Evolutionary conservation across 1,140 invertebrate genomes (phyloP).

Genomic region (Brachionus rubens): DNA sequence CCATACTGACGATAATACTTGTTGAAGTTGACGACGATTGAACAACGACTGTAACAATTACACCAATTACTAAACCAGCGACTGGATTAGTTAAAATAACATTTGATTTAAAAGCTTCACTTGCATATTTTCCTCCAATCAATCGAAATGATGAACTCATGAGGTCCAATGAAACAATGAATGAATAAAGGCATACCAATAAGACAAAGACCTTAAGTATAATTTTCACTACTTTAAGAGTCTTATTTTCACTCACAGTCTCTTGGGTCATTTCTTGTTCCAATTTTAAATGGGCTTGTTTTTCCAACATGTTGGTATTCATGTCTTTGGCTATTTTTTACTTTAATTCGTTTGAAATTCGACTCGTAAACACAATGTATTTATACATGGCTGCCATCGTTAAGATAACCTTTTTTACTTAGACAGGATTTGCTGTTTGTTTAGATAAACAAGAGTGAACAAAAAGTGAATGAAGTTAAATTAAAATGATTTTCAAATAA

Average conservation of each 20-base stretch:
- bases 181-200: constrained; percentile 29
- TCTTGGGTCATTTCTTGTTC: background rate
- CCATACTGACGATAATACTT: constrained; percentile 67
- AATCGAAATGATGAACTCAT: constrained; percentile 45
- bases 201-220: background rate
- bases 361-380: too few relatives aligned
- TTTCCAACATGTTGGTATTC: background rate
- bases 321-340: background rate
- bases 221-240: background rate
- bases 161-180: constrained; percentile 31
- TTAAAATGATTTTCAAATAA: too few relatives aligned
- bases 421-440: too few relatives aligned
- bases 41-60: constrained; percentile 66
- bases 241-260: background rate
- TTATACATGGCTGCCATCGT: too few relatives aligned
- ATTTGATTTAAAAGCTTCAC: constrained; percentile 28
- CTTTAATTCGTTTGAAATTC: too few relatives aligned
- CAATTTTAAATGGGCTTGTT: background rate
- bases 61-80: constrained; percentile 65
- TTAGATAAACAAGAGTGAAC: background rate
- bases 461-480: background rate
- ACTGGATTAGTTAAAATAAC: constrained; percentile 64
- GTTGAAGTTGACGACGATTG: constrained; percentile 67
- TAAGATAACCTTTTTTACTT: too few relatives aligned
- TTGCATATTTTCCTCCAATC: constrained; percentile 32